Percentiles rank a stretch among this genome's conserved stretches.
phyloP scores from a whole-genome alignment of 2,113 vertebrate species.

The Ovis canadensis region DNA sequence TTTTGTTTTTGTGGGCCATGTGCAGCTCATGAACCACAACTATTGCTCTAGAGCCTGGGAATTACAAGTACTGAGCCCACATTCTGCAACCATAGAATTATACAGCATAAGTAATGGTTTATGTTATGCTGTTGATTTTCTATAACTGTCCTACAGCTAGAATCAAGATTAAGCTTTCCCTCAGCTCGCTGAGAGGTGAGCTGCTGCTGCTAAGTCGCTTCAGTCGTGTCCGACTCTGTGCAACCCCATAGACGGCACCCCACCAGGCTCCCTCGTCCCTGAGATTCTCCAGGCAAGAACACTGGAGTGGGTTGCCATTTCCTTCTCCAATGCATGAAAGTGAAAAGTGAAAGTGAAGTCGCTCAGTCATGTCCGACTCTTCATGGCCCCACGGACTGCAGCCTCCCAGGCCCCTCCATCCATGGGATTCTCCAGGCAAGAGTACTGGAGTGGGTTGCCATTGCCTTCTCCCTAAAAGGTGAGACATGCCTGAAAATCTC shows the following conservation, averaged over 20 bases:
- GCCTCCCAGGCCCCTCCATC: too few species aligned
- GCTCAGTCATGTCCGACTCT: too few species aligned
- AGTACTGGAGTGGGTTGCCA: too few species aligned
- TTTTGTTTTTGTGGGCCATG: neutral
- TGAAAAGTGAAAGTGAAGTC: too few species aligned
- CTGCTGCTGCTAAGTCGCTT: neutral
- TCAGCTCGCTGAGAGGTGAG: neutral
- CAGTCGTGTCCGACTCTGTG: too few species aligned
- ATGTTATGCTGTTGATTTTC: neutral
- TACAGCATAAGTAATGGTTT: neutral
- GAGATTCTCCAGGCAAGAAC: too few species aligned
- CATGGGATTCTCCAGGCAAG: too few species aligned
- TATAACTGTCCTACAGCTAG: neutral
- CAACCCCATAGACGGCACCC: rapidly evolving
- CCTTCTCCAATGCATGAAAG: too few species aligned
- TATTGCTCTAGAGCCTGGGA: neutral
- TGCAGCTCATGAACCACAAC: neutral
- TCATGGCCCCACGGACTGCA: too few species aligned
- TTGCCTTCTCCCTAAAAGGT: neutral
- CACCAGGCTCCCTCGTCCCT: too few species aligned
- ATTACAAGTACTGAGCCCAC: neutral
- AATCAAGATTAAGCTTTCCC: neutral
- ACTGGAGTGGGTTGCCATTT: too few species aligned
- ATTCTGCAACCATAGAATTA: neutral
- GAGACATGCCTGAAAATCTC: neutral